Evolutionary conservation across 2,113 vertebrate genomes (phyloP).

Genomic region (Hirundichthys speculiger): DNA sequence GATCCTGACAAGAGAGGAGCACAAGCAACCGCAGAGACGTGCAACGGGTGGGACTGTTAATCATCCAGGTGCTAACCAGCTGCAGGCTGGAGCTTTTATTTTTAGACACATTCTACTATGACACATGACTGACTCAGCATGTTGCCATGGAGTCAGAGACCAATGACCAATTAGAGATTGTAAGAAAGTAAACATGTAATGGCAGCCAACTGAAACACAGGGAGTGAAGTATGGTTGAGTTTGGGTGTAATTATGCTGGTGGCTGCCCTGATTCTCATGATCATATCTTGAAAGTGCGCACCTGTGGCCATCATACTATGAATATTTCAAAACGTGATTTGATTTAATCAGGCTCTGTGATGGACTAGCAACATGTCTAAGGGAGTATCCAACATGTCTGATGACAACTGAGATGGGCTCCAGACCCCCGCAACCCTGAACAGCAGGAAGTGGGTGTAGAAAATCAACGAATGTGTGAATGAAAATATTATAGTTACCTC

Average conservation of each 20-base stretch:
- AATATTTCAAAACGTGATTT: background rate
- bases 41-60: background rate
- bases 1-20: background rate
- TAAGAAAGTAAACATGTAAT: slow-evolving; percentile 7
- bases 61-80: background rate
- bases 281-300: background rate
- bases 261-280: background rate
- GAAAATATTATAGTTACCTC: too few species aligned
- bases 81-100: slow-evolving; percentile 13
- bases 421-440: too few species aligned
- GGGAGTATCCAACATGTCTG: too few species aligned
- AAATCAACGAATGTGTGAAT: too few species aligned
- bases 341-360: too few species aligned
- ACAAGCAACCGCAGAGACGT: background rate
- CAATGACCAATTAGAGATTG: background rate
- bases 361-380: too few species aligned
- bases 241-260: background rate
- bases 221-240: slow-evolving; percentile 2
- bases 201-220: slow-evolving; percentile 13
- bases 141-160: slow-evolving; percentile 7
- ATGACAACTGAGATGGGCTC: too few species aligned
- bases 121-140: slow-evolving; percentile 13
- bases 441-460: too few species aligned
- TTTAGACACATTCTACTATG: slow-evolving; percentile 8
- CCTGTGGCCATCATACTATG: background rate